Evolutionary conservation across 2,797 vertebrate species (phyloP).

Genomic region (Sorex maritimensis): DNA sequence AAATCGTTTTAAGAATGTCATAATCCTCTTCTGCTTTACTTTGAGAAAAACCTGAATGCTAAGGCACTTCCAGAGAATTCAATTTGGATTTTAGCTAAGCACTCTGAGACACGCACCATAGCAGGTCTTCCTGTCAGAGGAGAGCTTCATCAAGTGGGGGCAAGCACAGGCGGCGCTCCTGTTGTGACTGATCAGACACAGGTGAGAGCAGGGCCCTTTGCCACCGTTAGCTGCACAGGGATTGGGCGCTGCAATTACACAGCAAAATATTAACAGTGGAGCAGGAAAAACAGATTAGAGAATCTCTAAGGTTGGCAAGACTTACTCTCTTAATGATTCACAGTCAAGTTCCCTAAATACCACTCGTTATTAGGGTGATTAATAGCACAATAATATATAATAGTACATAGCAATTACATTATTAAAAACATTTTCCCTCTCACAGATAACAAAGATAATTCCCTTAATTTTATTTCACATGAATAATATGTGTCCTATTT

Average conservation of each 20-base stretch:
- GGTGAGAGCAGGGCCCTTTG: slow-evolving; percentile 97
- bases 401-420: neutral
- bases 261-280: slow-evolving; percentile 63
- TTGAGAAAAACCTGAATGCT: slow-evolving; percentile 33
- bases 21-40: slow-evolving; percentile 1
- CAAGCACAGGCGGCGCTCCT: slow-evolving; percentile 96
- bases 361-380: neutral
- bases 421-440: slow-evolving; percentile 37
- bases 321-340: slow-evolving; percentile 58
- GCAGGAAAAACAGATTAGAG: neutral
- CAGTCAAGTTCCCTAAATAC: slow-evolving; percentile 6
- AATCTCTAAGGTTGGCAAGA: neutral
- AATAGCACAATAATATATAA: slow-evolving; percentile 63
- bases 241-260: slow-evolving; percentile 93
- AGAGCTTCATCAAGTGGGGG: slow-evolving; percentile 98
- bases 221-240: slow-evolving; percentile 96
- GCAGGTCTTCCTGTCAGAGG: slow-evolving; percentile 95
- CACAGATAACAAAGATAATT: slow-evolving; percentile 10
- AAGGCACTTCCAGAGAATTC: neutral
- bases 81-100: neutral
- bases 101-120: slow-evolving; percentile 92
- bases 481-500: neutral
- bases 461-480: slow-evolving; percentile 3
- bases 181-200: slow-evolving; percentile 98
- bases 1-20: slow-evolving; percentile 15